phyloP scores from a whole-genome alignment of 2,797 vertebrate genomes.

The Jordanella pulchra region DNA sequence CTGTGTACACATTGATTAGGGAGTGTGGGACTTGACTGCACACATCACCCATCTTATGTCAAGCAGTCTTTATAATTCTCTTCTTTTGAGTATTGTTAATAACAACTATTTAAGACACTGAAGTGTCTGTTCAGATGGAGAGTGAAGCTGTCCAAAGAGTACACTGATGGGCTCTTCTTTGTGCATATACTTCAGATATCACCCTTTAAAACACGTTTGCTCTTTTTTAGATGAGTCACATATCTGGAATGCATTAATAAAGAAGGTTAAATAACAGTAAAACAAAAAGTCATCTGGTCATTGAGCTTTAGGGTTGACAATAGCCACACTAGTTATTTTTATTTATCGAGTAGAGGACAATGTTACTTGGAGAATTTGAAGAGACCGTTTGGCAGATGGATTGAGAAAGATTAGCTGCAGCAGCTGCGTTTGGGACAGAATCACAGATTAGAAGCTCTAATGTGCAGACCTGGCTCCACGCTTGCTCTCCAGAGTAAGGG shows the following conservation, averaged over 20 bases:
- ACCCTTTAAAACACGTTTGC: neutral
- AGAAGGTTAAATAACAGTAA: constrained; percentile 14
- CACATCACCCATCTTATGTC: constrained; percentile 70
- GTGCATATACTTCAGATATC: constrained; percentile 1
- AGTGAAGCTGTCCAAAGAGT: constrained; percentile 3
- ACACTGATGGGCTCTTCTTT: neutral
- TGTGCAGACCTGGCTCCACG: constrained; percentile 83
- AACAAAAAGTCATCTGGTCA: constrained; percentile 21
- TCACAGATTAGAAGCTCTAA: constrained; percentile 84
- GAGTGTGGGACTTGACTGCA: constrained; percentile 68
- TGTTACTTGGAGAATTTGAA: constrained; percentile 79
- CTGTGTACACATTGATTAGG: constrained; percentile 76
- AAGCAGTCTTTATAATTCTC: constrained; percentile 62
- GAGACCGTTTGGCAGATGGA: constrained; percentile 81
- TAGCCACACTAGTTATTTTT: constrained; percentile 52
- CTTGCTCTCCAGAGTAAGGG: constrained; percentile 80
- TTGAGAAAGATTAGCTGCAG: constrained; percentile 81
- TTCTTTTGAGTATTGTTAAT: constrained; percentile 53
- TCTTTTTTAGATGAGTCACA: constrained; percentile 2
- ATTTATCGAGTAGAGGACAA: constrained; percentile 72
- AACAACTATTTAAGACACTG: constrained; percentile 39
- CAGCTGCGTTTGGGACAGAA: constrained; percentile 86
- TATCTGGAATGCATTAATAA: constrained; percentile 11
- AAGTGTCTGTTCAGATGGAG: constrained; percentile 36
- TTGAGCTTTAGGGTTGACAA: constrained; percentile 20